Evolutionary conservation across 92 coral and sea anemone genomes (phyloP).

Genomic region (Porites lobata): DNA sequence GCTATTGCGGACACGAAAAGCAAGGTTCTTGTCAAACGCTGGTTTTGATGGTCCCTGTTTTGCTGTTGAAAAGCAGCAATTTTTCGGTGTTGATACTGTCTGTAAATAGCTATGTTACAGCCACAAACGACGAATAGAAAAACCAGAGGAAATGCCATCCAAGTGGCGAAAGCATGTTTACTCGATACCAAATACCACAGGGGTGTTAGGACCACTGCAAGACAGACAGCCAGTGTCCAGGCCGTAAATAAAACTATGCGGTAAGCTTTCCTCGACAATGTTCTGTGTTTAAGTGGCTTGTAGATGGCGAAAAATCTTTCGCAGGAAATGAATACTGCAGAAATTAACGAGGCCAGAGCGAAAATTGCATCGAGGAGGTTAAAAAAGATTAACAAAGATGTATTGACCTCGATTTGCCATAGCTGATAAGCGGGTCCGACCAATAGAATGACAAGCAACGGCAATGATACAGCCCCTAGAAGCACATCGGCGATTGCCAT

Average conservation of each 20-base stretch:
- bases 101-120: neutral
- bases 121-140: neutral
- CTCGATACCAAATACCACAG: neutral
- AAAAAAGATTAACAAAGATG: neutral
- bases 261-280: neutral
- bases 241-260: neutral
- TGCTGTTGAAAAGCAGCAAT: neutral
- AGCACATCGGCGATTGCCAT: slow-evolving; percentile 14
- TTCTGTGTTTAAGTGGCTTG: slow-evolving; percentile 9
- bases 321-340: neutral
- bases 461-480: neutral
- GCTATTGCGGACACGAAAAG: neutral
- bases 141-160: neutral
- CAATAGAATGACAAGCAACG: neutral
- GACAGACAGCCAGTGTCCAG: neutral
- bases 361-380: neutral
- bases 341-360: neutral
- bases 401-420: neutral
- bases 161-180: neutral
- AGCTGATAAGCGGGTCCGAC: neutral
- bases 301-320: slow-evolving; percentile 4
- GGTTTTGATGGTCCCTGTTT: slow-evolving; percentile 2
- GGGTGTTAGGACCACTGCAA: neutral
- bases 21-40: slow-evolving; percentile 6
- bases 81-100: neutral